These are phyloP conservation scores for Gracilinanus agilis DNA, from an alignment of 2,113 vertebrate species.

Conservation along the genomic window DNA sequence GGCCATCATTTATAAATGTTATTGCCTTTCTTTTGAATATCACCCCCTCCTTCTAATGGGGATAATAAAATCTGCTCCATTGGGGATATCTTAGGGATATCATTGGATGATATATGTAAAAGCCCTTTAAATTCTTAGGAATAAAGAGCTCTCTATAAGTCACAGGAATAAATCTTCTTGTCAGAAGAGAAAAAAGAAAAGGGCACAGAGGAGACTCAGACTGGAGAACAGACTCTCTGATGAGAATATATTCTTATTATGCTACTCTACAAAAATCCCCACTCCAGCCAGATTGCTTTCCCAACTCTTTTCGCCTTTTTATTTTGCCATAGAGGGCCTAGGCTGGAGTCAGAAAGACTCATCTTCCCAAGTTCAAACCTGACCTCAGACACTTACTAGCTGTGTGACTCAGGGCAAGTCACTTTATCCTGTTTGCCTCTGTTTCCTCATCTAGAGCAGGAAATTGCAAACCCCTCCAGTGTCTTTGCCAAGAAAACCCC, in stretches of 20 bases:
- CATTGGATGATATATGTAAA: neutral
- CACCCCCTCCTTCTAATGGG: neutral
- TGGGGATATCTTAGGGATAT: neutral
- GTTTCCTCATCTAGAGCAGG: too few species aligned
- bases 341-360: too few species aligned
- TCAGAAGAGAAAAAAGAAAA: neutral
- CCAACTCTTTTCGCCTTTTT: neutral
- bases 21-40: fast-evolving
- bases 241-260: too few species aligned
- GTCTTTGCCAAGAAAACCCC: too few species aligned
- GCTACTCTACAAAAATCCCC: too few species aligned
- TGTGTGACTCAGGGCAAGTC: too few species aligned
- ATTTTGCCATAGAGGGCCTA: too few species aligned
- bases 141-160: neutral
- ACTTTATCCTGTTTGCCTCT: too few species aligned
- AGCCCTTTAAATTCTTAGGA: neutral
- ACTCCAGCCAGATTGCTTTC: neutral
- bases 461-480: too few species aligned
- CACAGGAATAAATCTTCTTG: fast-evolving
- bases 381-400: too few species aligned
- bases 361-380: too few species aligned
- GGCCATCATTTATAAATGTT: neutral
- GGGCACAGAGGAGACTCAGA: neutral
- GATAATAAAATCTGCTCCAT: neutral
- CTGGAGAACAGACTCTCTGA: neutral